Base-by-base conservation (phyloP, 1,140 invertebrate genomes). In the Tetramorium alpestre region DNA sequence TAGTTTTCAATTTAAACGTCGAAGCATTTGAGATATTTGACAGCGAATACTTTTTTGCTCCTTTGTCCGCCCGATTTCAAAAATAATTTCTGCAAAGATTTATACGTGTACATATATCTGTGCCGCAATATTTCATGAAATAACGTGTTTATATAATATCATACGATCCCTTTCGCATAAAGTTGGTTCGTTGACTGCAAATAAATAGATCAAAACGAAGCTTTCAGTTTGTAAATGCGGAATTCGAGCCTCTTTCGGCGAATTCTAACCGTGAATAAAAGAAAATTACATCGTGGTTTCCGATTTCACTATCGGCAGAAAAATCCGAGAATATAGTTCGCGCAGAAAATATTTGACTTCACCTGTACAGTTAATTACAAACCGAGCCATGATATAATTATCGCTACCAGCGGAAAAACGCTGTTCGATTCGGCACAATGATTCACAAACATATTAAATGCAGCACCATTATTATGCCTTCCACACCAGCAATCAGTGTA, bases 21-120 rank as follows among this genome's bases (percentile, higher is more conserved):
- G 54, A 84, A 84, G 11, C 54, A 10, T 49, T 84, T 84, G 69
- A 84, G 58, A 84, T 84, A 84, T 75, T 84, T 70, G 41, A 72
- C 25, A 70, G 54, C 28, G 44, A 73, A 47, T 60, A 49, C 56
- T 58, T 60, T 75, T 41, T 75, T 41, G 11, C 13, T 38, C 25
- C 25, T 62, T 11, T 41, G 56, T 62, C 11, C 51, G 49, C n/a
- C 18, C 16, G 33, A 70, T 70, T 69, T 56, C 22, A 58, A 81
- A 70, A 81, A 58, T 73, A 60, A 84, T 84, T 84, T n/a, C 18
- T 28, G 41, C n/a, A 10, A 84, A 84, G 54, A 49, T 49, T 47
- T 73, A 38, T 44, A 47, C 1, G 8, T 13, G 10, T 3, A 6
- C 11, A 11, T 38, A 38, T n/a, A 13, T 22, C 22, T 16, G 25